Evolutionary conservation across 2,113 vertebrate species (phyloP), one percentile per base, ranked within the genome.

Genomic region (Gila orcuttii): DNA sequence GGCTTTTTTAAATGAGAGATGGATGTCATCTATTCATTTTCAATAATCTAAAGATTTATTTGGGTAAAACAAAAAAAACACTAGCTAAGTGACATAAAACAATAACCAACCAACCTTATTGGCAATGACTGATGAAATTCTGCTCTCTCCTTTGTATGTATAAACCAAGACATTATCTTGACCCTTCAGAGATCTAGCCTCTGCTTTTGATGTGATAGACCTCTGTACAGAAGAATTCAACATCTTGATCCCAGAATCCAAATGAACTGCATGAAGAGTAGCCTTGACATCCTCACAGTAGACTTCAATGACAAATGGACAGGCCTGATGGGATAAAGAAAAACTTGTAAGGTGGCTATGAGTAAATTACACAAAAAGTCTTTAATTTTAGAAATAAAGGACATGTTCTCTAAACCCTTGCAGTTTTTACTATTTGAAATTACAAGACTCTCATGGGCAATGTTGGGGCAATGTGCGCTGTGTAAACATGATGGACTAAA

Each of bases 91-190:
- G 36, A 73, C 31, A 33, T 60, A 76, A 84, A 7, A 52, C 74
- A 55, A 33, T 8, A 77, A 6, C 13, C 19, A 33, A 28, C 74
- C 21, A 93, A 99, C 97, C 96, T 98, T 96, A 71, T 99, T 99
- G 90, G 96, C 95, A 87, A 98, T 95, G 77, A 97, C 94, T 39
- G 96, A 95, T 4, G 95, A 96, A 90, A 99, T 93, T 84, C 96
- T 95, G 86, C 91, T 93, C 76, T 96, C 95, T 10, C 84, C 90
- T 77, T 71, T 94, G 79, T 93, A 94, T 23, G 96, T 98, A 87
- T 97, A 89, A 86, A 97, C 19, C 6, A 96, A 89, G 75, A 97
- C 78, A 50, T 93, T 92, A 82, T 95, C 96, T 36, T 93, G 94
- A 68, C 94, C 95, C 47, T 94, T 93, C 89, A 99, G 93, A 7